These are phyloP conservation scores for Neostethus bicornis DNA, from an alignment of 2,797 vertebrate species.

Conservation along the genomic window DNA sequence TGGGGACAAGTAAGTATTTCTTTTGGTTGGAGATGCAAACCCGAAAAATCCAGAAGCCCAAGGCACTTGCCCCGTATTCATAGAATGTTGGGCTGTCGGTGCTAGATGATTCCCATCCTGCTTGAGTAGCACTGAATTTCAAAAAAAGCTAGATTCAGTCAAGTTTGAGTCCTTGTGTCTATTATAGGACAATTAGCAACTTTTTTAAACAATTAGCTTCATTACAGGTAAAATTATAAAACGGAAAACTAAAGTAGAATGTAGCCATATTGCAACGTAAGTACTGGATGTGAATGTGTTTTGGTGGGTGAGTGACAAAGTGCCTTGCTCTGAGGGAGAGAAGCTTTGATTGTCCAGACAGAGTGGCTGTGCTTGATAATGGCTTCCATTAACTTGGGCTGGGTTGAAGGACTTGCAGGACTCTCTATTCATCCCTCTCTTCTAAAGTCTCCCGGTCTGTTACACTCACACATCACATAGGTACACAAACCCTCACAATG, in stretches of 20 bases:
- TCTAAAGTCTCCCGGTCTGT: constrained; percentile 26
- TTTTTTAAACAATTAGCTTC: constrained; percentile 73
- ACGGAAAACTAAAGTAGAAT: constrained; percentile 53
- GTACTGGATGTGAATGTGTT: constrained; percentile 33
- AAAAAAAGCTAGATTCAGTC: too few relatives aligned
- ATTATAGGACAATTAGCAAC: constrained; percentile 64
- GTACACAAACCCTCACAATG: constrained; percentile 39
- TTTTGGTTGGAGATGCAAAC: too few relatives aligned
- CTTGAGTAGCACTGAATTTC: too few relatives aligned
- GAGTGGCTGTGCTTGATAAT: constrained; percentile 77
- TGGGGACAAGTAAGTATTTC: too few relatives aligned
- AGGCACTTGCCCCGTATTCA: too few relatives aligned
- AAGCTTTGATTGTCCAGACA: constrained; percentile 69
- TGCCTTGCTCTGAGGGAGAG: constrained; percentile 62
- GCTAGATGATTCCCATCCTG: too few relatives aligned
- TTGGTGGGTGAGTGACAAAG: constrained; percentile 60
- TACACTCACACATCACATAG: constrained; percentile 30
- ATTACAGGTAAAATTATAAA: too few relatives aligned
- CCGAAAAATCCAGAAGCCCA: too few relatives aligned
- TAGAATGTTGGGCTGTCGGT: too few relatives aligned
- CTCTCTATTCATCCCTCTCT: constrained; percentile 63
- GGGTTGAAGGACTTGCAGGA: constrained; percentile 73
- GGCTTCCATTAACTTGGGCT: constrained; percentile 80
- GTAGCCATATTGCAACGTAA: too few relatives aligned
- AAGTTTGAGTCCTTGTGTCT: constrained; percentile 51